These are phyloP conservation scores for Phoxinus phoxinus DNA, from an alignment of 2,113 vertebrate genomes.

Conservation along the genomic window DNA sequence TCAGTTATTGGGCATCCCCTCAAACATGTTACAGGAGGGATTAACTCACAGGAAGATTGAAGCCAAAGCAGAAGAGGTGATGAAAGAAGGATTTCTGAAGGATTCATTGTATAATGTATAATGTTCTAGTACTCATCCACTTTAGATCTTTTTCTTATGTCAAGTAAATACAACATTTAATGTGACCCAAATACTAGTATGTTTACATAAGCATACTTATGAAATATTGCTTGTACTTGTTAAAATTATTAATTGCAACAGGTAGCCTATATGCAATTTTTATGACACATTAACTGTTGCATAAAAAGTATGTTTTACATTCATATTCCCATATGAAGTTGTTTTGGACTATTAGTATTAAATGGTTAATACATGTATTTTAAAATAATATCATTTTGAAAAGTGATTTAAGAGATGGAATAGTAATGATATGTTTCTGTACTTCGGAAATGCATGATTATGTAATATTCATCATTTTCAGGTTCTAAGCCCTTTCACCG, in stretches of 20 bases:
- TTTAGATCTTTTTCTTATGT: no score
- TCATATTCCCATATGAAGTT: neutral
- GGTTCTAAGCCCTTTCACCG: conserved; percentile 88
- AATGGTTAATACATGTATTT: conserved; percentile 32
- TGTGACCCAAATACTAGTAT: no score
- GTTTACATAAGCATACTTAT: no score
- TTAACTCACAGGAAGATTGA: conserved; percentile 90
- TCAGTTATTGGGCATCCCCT: conserved; percentile 85
- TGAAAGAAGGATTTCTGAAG: neutral
- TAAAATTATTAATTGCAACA: no score
- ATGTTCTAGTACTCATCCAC: no score
- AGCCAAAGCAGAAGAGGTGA: conserved; percentile 86
- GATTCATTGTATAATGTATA: no score
- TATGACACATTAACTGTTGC: neutral
- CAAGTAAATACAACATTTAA: no score
- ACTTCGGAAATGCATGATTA: neutral
- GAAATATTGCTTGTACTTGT: no score
- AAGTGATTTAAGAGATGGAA: neutral
- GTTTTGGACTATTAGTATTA: neutral
- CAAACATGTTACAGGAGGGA: conserved; percentile 78
- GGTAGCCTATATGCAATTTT: no score
- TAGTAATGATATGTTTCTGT: neutral
- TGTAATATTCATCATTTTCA: conserved; percentile 58
- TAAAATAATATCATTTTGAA: neutral
- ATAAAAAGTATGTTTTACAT: neutral